Evolutionary conservation across 2,797 vertebrate species (phyloP).

Genomic region (Hybognathus amarus): DNA sequence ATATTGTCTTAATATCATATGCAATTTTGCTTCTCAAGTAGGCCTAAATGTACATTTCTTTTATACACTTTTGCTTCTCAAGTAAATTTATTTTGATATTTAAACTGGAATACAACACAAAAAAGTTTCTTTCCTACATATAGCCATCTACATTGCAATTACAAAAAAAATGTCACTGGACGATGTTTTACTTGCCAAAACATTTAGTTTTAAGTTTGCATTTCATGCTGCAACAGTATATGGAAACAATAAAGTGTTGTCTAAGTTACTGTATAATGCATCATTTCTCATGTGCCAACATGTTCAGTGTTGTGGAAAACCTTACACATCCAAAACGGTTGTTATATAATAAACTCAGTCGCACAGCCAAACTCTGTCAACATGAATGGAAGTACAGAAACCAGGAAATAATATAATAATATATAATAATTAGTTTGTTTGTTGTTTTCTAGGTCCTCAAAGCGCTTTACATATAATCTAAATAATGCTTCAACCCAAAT

Average conservation of each 20-base stretch:
- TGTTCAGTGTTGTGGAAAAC: conserved; percentile 52
- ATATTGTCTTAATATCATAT: neutral
- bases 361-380: conserved; percentile 9
- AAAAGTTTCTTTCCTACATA: neutral
- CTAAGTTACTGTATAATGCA: conserved; percentile 16
- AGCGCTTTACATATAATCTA: no score
- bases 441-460: no score
- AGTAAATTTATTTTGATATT: neutral
- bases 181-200: neutral
- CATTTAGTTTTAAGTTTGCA: neutral
- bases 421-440: no score
- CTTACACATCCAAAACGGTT: conserved; percentile 4
- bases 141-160: neutral
- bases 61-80: neutral
- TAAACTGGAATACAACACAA: neutral
- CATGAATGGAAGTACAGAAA: conserved; percentile 27
- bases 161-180: neutral
- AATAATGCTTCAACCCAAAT: no score
- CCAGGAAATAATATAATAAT: neutral
- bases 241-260: conserved; percentile 12
- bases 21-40: neutral
- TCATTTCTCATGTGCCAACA: conserved; percentile 26
- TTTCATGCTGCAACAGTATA: neutral
- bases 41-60: neutral
- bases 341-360: conserved; percentile 36